phyloP scores from a whole-genome alignment of 1,140 invertebrate genomes.

The Caenorhabditis brenneri region DNA sequence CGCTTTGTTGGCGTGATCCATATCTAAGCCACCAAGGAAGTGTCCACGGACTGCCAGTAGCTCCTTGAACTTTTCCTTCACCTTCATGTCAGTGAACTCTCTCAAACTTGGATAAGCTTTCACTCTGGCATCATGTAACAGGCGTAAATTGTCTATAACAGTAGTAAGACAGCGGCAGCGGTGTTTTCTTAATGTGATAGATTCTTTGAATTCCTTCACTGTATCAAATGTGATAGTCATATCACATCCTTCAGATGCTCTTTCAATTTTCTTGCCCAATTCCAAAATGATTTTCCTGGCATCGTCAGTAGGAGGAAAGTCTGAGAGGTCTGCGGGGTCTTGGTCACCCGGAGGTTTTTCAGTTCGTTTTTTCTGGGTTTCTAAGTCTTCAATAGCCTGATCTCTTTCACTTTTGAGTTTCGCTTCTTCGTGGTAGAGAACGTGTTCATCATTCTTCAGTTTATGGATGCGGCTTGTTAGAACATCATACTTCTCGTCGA shows the following conservation, averaged over 20 bases:
- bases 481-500: background rate
- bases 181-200: background rate
- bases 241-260: background rate
- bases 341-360: background rate
- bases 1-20: constrained; percentile 50
- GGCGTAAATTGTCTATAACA: background rate
- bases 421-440: background rate
- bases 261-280: background rate
- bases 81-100: background rate
- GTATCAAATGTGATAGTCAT: background rate
- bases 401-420: constrained; percentile 15
- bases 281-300: background rate
- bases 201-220: constrained; percentile 29
- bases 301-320: background rate
- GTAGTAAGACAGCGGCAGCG: background rate
- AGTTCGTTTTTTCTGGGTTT: background rate
- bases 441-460: background rate
- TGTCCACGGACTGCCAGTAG: constrained; percentile 30
- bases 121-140: background rate
- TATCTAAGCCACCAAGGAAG: constrained; percentile 46
- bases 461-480: background rate
- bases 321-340: background rate
- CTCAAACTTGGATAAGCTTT: background rate
- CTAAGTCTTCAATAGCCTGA: background rate
- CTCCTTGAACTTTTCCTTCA: constrained; percentile 18